Percentiles rank a stretch among this genome's conserved stretches.
phyloP scores from a whole-genome alignment of 2,797 vertebrate genomes.

The Myoxocephalus aenaeus region DNA sequence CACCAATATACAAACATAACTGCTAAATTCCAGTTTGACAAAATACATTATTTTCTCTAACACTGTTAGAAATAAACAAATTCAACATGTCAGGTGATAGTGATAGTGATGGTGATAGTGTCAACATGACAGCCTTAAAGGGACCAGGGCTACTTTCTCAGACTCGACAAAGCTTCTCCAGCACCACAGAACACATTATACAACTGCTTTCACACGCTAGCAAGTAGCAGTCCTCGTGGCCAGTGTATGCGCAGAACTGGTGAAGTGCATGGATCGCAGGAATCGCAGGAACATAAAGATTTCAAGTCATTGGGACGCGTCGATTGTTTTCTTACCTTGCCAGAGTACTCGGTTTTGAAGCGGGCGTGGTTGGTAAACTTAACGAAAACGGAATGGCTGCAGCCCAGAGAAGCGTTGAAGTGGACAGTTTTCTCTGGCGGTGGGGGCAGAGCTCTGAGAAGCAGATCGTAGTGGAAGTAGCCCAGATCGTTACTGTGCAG shows the following conservation, averaged over 20 bases:
- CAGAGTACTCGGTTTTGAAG: conserved; percentile 84
- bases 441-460: conserved; percentile 80
- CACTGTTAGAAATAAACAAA: not conserved
- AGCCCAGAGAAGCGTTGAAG: conserved; percentile 86
- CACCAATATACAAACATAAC: not conserved
- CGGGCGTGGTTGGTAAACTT: conserved; percentile 88
- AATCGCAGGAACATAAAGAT: not conserved
- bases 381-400: conserved; percentile 76
- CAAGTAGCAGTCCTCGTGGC: not conserved
- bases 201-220: not conserved
- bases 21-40: not conserved
- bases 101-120: not conserved
- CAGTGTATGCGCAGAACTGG: not conserved
- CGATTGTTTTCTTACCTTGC: conserved; percentile 80
- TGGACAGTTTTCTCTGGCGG: conserved; percentile 83
- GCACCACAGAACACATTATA: not conserved
- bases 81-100: not conserved
- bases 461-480: conserved; percentile 87
- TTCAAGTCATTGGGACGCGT: not conserved
- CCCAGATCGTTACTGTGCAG: conserved; percentile 86
- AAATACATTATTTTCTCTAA: not conserved
- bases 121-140: not conserved
- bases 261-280: too few relatives aligned
- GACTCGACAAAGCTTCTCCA: not conserved
- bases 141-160: not conserved